phyloP scores from a whole-genome alignment of 2,888 invertebrate species.

The Ditylenchus weischeri region DNA sequence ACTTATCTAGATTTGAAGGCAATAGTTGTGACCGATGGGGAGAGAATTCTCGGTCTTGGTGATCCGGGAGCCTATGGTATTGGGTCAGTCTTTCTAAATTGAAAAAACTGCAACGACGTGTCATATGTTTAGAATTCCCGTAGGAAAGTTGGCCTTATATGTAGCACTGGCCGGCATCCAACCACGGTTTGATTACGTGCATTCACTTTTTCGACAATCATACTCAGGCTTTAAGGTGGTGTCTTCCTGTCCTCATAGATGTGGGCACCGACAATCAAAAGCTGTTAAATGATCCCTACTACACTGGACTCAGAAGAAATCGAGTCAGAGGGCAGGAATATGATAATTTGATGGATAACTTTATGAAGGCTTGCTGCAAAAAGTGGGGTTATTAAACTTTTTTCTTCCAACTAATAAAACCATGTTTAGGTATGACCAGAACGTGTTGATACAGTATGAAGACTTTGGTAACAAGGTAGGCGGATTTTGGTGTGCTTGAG shows the following conservation, averaged over 20 bases:
- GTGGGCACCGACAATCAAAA: conserved; percentile 64
- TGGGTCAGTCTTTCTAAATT: conserved; percentile 70
- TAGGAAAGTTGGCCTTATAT: conserved; percentile 88
- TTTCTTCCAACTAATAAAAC: no score
- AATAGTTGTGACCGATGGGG: conserved; percentile 91
- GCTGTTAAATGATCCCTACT: conserved; percentile 84
- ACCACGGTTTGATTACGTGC: conserved; percentile 66
- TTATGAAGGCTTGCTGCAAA: conserved; percentile 72
- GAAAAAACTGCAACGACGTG: no score
- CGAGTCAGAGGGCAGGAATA: conserved; percentile 80
- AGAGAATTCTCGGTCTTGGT: conserved; percentile 92
- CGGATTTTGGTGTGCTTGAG: not conserved
- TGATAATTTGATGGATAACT: conserved; percentile 91
- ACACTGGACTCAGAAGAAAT: conserved; percentile 84
- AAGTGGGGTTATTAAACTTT: conserved; percentile 25
- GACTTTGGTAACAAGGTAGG: conserved; percentile 80
- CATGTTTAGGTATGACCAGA: conserved; percentile 62
- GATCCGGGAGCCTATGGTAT: conserved; percentile 85
- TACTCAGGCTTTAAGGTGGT: conserved; percentile 64
- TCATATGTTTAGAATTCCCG: conserved; percentile 70
- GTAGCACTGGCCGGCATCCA: conserved; percentile 91
- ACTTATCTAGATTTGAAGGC: conserved; percentile 63
- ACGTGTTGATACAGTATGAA: conserved; percentile 77
- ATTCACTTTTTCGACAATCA: no score
- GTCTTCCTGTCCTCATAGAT: conserved; percentile 87